Evolutionary conservation across 2,113 vertebrate species (phyloP), one percentile per base, ranked within the genome.

Genomic region (Globicephala melas): DNA sequence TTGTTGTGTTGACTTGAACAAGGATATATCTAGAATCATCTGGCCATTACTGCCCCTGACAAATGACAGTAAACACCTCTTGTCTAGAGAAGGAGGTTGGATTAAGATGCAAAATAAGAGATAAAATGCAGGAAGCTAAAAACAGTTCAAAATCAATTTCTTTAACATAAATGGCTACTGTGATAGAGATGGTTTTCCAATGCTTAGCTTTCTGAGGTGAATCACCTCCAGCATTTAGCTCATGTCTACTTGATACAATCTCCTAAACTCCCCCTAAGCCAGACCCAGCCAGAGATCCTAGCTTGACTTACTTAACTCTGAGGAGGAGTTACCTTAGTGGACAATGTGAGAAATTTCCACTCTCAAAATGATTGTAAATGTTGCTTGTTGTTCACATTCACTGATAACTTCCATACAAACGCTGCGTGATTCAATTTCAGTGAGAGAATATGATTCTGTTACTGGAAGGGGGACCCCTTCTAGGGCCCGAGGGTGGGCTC

Each of bases 101-200:
- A 96, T 95, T 76, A 96, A 96, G 74, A 96, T 89, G 70, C 38
- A 92, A 97, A 97, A 77, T 70, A 63, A 84, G 86, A 95, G 93
- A 96, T 94, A 97, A 97, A 96, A 92, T 82, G 26, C 28, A 96
- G 76, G 76, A 95, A 91, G 79, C 33, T 73, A 70, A 97, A 95
- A 96, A 93, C 33, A 94, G 44, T 92, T 53, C 63, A 95, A 97
- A 97, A 97, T 98, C 91, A 94, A 79, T 97, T 96, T 96, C 93
- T 94, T 95, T 68, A 95, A 83, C 82, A 84, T 91, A 97, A 95
- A 33, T 90, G 76, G 67, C 38, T 65, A 44, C 70, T 74, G 31
- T 74, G 58, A 91, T 76, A 77, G 68, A 74, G 55, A 88, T 38
- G 55, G 73, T 62, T 70, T 88, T 41, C 86, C n/a, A 55, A 1